Evolutionary conservation across 2,888 invertebrate species (phyloP), one percentile per base, ranked within the genome.

Genomic region (Erpobdella octoculata): DNA sequence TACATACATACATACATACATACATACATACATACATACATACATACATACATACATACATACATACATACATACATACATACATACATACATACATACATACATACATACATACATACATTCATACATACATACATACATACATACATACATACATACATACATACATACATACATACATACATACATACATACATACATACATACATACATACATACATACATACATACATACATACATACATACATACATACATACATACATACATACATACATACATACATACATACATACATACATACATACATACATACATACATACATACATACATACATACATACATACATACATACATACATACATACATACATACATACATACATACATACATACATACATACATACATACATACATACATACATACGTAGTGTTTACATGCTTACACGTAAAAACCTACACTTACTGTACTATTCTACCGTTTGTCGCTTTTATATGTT

Each of bases 141-240:
- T 70, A 70, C 25, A 70, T 70, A 70, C 21, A 67, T 71, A 71
- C 31, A 71, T 71, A 71, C 48, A 71, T 71, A 53, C 48, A 71
- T 71, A 41, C 48, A 71, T 66, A 31, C 36, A 71, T 71, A 71
- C 38, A 71, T 70, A 48, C 35, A 71, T 71, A 37, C 31, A 70
- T 70, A 70, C 41, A 70, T 70, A 65, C 62, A 65, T 28, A 31
- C 64, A 64, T 64, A 64, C 33, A 62, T 62, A 64, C 64, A 64
- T 31, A 64, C 64, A 64, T 9, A 64, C 33, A 28, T 15, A 64
- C 64, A 64, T 15, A 64, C 64, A 64, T n/a, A 64, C 64, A 64
- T n/a, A 64, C 64, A 64, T 15, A 64, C 64, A 64, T 31, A 62
- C 69, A 69, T 36, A 37, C 37, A 66, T n/a, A 66, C 59, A 59